Evolutionary conservation across 2,888 invertebrate genomes (phyloP).

Genomic region (Parnassius smintheus): DNA sequence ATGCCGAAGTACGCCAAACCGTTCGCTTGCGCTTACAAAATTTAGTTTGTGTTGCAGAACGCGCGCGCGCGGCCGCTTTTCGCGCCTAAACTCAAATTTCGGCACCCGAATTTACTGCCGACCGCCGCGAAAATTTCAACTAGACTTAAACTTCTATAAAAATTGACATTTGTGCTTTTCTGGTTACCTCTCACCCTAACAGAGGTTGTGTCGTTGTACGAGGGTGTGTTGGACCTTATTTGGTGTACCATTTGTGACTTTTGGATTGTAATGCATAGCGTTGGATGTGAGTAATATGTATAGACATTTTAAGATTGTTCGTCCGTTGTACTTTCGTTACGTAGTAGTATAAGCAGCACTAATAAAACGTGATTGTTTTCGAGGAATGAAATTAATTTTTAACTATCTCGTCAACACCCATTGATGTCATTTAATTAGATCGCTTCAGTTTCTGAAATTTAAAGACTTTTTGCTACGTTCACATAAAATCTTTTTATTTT

Average conservation of each 20-base stretch:
- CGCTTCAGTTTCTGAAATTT: not conserved
- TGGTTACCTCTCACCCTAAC: slow-evolving; percentile 36
- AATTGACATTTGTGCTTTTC: slow-evolving; percentile 38
- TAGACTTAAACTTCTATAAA: slow-evolving; percentile 36
- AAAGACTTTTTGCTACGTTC: not conserved
- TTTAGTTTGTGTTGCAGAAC: slow-evolving; percentile 73
- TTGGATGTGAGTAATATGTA: slow-evolving; percentile 70
- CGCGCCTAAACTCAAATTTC: slow-evolving; percentile 72
- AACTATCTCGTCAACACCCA: not conserved
- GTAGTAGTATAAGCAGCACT: slow-evolving; percentile 14
- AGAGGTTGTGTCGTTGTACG: slow-evolving; percentile 40
- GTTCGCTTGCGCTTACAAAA: slow-evolving; percentile 71
- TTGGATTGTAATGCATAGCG: slow-evolving; percentile 74
- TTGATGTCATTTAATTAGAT: slow-evolving; percentile 18
- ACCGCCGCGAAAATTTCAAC: slow-evolving; percentile 18
- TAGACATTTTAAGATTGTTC: slow-evolving; percentile 61
- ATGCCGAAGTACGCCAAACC: slow-evolving; percentile 52
- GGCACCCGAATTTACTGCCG: slow-evolving; percentile 47
- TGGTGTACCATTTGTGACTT: slow-evolving; percentile 43
- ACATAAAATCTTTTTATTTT: slow-evolving; percentile 11
- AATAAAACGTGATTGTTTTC: slow-evolving; percentile 4
- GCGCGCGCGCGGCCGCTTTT: slow-evolving; percentile 72
- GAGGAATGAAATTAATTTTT: slow-evolving; percentile 15
- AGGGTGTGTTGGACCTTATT: slow-evolving; percentile 34
- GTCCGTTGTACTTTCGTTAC: slow-evolving; percentile 58